phyloP scores from a whole-genome alignment of 1,140 invertebrate species.

The Ditylenchus dipsaci region DNA sequence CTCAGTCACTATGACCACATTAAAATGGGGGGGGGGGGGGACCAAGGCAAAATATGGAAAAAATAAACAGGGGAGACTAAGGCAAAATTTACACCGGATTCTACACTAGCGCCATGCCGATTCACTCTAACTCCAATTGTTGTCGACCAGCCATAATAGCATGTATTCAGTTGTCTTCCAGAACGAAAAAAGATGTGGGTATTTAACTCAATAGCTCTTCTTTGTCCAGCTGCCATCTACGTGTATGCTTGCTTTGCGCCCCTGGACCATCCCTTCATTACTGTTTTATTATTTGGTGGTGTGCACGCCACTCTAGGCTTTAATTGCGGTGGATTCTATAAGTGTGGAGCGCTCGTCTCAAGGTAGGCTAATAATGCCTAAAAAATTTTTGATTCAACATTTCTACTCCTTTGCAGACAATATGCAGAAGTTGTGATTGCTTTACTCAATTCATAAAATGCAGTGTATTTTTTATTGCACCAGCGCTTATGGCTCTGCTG shows the following conservation, averaged over 20 bases:
- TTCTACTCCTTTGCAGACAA: slow-evolving; percentile 10
- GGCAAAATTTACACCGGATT: not conserved
- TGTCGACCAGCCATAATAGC: not conserved
- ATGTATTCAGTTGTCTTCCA: slow-evolving; percentile 27
- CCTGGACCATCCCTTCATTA: slow-evolving; percentile 14
- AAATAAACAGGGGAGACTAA: no score
- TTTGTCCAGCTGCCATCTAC: slow-evolving; percentile 46
- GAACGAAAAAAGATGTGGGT: slow-evolving; percentile 43
- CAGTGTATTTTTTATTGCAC: slow-evolving; percentile 13
- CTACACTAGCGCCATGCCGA: not conserved
- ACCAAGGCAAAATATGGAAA: no score
- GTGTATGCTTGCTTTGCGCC: slow-evolving; percentile 37
- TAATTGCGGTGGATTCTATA: slow-evolving; percentile 49
- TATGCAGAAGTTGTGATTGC: slow-evolving; percentile 19
- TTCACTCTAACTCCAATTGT: not conserved
- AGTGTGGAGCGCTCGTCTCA: slow-evolving; percentile 44
- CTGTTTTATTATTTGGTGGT: slow-evolving; percentile 31
- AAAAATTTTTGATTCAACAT: not conserved
- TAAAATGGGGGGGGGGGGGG: no score
- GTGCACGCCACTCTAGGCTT: slow-evolving; percentile 38
- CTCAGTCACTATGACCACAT: not conserved
- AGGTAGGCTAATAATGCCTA: slow-evolving; percentile 17
- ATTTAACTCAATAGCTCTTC: slow-evolving; percentile 47
- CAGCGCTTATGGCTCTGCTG: slow-evolving; percentile 17
- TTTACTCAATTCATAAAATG: slow-evolving; percentile 20